A percentile compares a stretch with the other conserved stretches of the same genome.
phyloP scores from a whole-genome alignment of 2,888 invertebrate genomes.

The Himalopsyche japonica region DNA sequence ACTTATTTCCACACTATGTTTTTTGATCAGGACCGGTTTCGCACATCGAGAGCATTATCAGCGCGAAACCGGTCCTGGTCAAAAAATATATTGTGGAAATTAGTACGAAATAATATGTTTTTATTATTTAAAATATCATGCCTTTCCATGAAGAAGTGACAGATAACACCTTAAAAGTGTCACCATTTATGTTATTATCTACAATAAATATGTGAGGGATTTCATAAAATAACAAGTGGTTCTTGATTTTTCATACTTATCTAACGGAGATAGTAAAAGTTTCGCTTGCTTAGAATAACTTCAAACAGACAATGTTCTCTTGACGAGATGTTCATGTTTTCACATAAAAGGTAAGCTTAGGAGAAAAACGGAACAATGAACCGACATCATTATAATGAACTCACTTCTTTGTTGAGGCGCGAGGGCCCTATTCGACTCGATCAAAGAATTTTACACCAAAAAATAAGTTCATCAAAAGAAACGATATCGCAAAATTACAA shows the following conservation, averaged over 20 bases:
- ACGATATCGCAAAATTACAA: neutral
- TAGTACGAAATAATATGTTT: no score
- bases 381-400: neutral
- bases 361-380: neutral
- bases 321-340: neutral
- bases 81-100: no score
- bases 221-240: neutral
- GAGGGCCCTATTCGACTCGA: neutral
- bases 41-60: no score
- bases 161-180: no score
- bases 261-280: neutral
- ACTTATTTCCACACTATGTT: no score
- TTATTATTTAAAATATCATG: no score
- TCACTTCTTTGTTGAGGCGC: neutral
- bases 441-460: neutral
- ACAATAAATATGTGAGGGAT: neutral
- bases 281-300: neutral
- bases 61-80: no score
- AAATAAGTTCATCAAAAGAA: neutral
- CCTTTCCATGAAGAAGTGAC: no score
- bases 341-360: neutral
- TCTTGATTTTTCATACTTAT: neutral
- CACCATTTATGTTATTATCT: no score
- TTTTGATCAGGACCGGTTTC: no score
- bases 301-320: neutral